A percentile compares a stretch with the other conserved stretches of the same genome.
These are phyloP conservation scores for Acrocyrtus sp. DNA, from an alignment of 2,888 invertebrate genomes.

Conservation along the genomic window DNA sequence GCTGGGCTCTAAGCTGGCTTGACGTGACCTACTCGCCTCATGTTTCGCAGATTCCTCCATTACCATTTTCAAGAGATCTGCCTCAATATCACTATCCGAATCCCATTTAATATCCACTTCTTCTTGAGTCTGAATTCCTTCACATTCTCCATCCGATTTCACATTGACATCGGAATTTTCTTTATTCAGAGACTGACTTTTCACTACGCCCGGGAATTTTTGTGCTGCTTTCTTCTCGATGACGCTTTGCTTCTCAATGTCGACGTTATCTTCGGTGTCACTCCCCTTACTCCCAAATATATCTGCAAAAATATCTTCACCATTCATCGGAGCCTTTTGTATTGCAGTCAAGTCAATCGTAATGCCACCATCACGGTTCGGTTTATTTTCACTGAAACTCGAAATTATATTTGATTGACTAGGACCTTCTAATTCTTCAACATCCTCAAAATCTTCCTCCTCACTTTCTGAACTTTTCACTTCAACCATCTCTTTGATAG, in stretches of 20 bases:
- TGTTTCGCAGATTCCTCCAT: slow-evolving; percentile 8
- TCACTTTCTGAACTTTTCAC: slow-evolving; percentile 28
- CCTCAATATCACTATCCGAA: slow-evolving; percentile 63
- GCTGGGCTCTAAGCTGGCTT: too few relatives aligned
- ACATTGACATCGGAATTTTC: neutral
- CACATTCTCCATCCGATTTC: too few relatives aligned
- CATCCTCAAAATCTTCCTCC: slow-evolving; percentile 60
- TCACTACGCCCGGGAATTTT: too few relatives aligned
- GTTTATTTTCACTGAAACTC: neutral
- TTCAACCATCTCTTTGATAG: neutral
- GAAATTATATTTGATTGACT: too few relatives aligned
- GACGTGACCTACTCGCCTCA: too few relatives aligned
- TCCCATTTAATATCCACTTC: slow-evolving; percentile 48
- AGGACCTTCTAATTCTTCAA: too few relatives aligned
- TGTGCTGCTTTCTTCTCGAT: too few relatives aligned
- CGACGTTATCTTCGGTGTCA: too few relatives aligned
- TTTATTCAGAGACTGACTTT: neutral
- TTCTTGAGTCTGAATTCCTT: too few relatives aligned
- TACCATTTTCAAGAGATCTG: slow-evolving; percentile 54
- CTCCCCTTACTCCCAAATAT: slow-evolving; percentile 62
- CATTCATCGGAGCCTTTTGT: neutral
- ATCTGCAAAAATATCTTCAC: slow-evolving; percentile 64
- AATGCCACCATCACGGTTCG: slow-evolving; percentile 11
- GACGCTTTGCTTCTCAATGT: too few relatives aligned
- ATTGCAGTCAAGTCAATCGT: slow-evolving; percentile 28